These are phyloP conservation scores for Ellobium chinense DNA, from an alignment of 2,888 invertebrate genomes.

Conservation along the genomic window DNA sequence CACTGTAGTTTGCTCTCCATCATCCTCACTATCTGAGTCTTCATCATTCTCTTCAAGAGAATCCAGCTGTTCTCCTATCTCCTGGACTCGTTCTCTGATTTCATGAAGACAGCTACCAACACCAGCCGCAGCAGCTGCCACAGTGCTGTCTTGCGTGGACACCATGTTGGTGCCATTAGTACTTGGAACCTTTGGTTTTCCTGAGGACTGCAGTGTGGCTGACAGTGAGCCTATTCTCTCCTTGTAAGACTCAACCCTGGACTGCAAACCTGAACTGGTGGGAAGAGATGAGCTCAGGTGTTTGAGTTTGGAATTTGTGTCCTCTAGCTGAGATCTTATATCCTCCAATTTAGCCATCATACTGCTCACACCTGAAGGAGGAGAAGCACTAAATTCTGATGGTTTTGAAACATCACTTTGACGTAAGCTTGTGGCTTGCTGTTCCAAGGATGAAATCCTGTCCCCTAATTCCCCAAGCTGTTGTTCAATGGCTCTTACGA, in stretches of 20 bases:
- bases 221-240: constrained; percentile 29
- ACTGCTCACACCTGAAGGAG: constrained; percentile 47
- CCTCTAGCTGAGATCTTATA: constrained; percentile 64
- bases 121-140: constrained; percentile 50
- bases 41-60: constrained; percentile 63
- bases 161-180: constrained; percentile 39
- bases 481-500: constrained; percentile 61
- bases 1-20: constrained; percentile 53
- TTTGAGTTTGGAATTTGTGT: constrained; percentile 60
- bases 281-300: constrained; percentile 57
- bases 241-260: constrained; percentile 19
- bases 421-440: constrained; percentile 46
- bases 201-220: constrained; percentile 40
- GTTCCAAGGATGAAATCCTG: constrained; percentile 62
- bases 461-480: constrained; percentile 64
- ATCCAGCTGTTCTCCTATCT: constrained; percentile 56
- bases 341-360: constrained; percentile 62
- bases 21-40: constrained; percentile 65
- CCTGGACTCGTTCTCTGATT: constrained; percentile 60
- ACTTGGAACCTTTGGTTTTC: constrained; percentile 17
- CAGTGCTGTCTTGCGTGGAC: constrained; percentile 39
- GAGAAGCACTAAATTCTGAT: neutral
- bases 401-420: constrained; percentile 3
- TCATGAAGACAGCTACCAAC: constrained; percentile 65
- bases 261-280: constrained; percentile 12